These are phyloP conservation scores for Ciconia nigra DNA, from an alignment of 2,797 vertebrate species.

Conservation along the genomic window DNA sequence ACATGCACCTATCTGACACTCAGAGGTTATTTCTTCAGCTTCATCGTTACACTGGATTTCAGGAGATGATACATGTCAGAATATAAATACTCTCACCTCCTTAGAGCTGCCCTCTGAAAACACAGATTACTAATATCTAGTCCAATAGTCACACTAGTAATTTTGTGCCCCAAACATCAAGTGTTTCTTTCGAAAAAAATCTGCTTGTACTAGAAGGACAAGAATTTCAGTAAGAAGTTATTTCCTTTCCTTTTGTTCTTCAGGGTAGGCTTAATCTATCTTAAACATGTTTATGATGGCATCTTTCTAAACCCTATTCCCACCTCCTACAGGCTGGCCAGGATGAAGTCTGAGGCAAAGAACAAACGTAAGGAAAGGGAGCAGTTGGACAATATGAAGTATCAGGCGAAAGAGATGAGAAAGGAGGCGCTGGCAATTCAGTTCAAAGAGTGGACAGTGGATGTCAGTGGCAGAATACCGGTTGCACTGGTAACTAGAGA, in stretches of 20 bases:
- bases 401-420: conserved; percentile 28
- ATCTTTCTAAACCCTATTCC: neutral
- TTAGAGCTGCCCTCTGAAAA: neutral
- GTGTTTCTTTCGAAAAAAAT: neutral
- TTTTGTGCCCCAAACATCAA: neutral
- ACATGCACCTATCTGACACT: neutral
- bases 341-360: conserved; percentile 65
- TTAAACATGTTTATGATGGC: neutral
- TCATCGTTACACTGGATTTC: neutral
- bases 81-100: neutral
- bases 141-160: neutral
- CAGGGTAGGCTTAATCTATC: neutral
- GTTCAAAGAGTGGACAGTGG: conserved; percentile 69
- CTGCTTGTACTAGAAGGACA: neutral
- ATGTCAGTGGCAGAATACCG: conserved; percentile 58
- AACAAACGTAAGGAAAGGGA: conserved; percentile 48
- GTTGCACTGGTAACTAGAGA: conserved; percentile 67
- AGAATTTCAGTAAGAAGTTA: neutral
- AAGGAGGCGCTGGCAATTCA: conserved; percentile 60
- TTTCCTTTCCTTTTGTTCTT: neutral
- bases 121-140: neutral
- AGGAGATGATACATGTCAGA: neutral
- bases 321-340: conserved; percentile 58
- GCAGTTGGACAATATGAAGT: conserved; percentile 28
- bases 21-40: neutral